These are phyloP conservation scores for Vespertilio murinus DNA, from an alignment of 2,797 vertebrate species.

Conservation along the genomic window DNA sequence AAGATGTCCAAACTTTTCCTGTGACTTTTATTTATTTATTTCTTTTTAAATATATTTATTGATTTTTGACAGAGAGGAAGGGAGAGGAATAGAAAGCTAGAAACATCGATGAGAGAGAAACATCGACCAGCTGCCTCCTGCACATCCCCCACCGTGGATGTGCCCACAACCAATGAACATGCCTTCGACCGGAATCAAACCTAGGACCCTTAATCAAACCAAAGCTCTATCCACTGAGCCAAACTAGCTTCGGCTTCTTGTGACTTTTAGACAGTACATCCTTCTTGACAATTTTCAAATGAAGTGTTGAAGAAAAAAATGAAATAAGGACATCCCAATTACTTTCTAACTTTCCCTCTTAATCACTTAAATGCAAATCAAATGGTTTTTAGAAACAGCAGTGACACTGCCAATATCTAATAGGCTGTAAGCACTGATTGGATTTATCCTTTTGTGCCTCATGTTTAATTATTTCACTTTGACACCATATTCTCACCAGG, in stretches of 20 bases:
- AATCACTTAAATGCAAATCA: conserved; percentile 63
- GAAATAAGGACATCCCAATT: conserved; percentile 37
- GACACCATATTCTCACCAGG: neutral
- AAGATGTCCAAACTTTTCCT: neutral
- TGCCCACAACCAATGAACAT: too few species aligned
- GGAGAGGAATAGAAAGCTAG: too few species aligned
- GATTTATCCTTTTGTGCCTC: conserved; percentile 57
- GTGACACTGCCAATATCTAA: conserved; percentile 64
- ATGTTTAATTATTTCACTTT: conserved; percentile 71
- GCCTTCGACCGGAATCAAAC: too few species aligned
- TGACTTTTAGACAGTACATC: neutral
- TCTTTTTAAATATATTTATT: too few species aligned
- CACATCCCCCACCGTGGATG: too few species aligned
- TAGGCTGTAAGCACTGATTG: conserved; percentile 54
- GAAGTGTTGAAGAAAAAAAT: conserved; percentile 9
- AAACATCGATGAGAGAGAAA: too few species aligned
- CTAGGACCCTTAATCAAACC: too few species aligned
- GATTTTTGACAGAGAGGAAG: too few species aligned
- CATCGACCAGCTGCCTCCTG: too few species aligned
- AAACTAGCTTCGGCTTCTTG: too few species aligned
- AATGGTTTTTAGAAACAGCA: conserved; percentile 49
- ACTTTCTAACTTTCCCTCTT: conserved; percentile 50
- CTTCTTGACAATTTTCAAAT: conserved; percentile 1
- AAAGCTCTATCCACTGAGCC: too few species aligned
- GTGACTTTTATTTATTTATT: too few species aligned